Percentiles rank a stretch among this genome's conserved stretches.
Evolutionary conservation across 2,888 invertebrate genomes (phyloP).

Genomic region (Cheilosia soror): DNA sequence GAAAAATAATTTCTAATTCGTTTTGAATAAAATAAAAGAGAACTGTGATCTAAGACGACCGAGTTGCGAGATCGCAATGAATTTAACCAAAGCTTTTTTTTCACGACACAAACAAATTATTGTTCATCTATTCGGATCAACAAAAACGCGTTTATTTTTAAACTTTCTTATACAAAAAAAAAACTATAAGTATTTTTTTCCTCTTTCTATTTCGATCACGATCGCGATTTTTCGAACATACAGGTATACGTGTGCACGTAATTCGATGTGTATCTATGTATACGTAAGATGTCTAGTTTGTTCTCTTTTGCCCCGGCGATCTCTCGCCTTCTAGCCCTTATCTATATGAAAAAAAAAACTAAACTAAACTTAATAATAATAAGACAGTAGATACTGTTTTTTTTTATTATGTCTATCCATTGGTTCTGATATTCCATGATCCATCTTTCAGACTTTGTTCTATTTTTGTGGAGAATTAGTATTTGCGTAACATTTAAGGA

Average conservation of each 20-base stretch:
- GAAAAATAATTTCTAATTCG: conserved; percentile 64
- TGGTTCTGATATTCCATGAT: conserved; percentile 48
- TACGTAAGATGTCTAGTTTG: conserved; percentile 34
- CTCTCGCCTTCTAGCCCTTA: conserved; percentile 36
- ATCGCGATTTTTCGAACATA: conserved; percentile 70
- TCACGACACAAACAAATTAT: conserved; percentile 78
- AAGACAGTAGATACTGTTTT: conserved; percentile 6
- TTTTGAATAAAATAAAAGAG: conserved; percentile 64
- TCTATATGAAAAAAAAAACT: conserved; percentile 43
- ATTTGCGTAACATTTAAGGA: conserved; percentile 63
- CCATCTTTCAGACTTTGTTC: conserved; percentile 40
- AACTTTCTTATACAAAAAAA: conserved; percentile 57
- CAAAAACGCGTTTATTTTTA: conserved; percentile 75
- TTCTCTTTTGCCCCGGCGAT: conserved; percentile 27
- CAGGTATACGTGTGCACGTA: conserved; percentile 63
- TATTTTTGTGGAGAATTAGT: conserved; percentile 51
- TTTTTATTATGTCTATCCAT: conserved; percentile 36
- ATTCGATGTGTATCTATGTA: conserved; percentile 54
- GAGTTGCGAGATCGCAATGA: conserved; percentile 84
- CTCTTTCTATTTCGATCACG: conserved; percentile 73
- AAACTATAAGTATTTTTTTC: conserved; percentile 60
- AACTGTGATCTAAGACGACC: conserved; percentile 80
- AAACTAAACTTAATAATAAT: conserved; percentile 26
- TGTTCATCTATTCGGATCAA: conserved; percentile 72
- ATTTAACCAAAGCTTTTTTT: conserved; percentile 76